phyloP scores from a whole-genome alignment of 2,797 vertebrate species.

The Tokudaia muenninki region DNA sequence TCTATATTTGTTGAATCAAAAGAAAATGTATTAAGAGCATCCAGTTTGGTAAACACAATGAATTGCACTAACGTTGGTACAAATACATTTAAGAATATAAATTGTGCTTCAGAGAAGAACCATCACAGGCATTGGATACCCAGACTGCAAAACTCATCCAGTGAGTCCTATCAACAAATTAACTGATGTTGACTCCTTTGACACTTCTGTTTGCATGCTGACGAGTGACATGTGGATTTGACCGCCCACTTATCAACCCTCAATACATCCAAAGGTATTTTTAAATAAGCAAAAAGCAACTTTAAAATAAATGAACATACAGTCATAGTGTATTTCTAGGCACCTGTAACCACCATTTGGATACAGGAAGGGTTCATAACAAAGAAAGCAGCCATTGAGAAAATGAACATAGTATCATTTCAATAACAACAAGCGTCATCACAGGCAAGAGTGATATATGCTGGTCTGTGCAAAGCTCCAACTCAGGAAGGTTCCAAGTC shows the following conservation, averaged over 20 bases:
- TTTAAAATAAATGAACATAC: neutral
- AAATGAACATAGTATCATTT: constrained; percentile 43
- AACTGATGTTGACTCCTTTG: neutral
- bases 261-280: constrained; percentile 45
- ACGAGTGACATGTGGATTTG: constrained; percentile 49
- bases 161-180: constrained; percentile 55
- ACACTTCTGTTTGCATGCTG: constrained; percentile 51
- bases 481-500: neutral
- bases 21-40: neutral
- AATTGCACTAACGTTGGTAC: neutral
- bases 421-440: neutral
- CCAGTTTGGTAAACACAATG: neutral
- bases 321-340: neutral
- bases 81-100: constrained; percentile 17
- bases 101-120: constrained; percentile 27
- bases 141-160: neutral
- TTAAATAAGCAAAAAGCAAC: constrained; percentile 8
- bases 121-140: neutral
- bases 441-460: neutral
- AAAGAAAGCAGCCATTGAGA: constrained; percentile 15
- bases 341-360: constrained; percentile 22
- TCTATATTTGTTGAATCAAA: constrained; percentile 2
- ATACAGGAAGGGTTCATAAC: constrained; percentile 40
- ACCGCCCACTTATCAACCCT: neutral
- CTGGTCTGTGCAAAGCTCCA: neutral